phyloP scores from a whole-genome alignment of 2,888 invertebrate species.

The Nephrotoma appendiculata region DNA sequence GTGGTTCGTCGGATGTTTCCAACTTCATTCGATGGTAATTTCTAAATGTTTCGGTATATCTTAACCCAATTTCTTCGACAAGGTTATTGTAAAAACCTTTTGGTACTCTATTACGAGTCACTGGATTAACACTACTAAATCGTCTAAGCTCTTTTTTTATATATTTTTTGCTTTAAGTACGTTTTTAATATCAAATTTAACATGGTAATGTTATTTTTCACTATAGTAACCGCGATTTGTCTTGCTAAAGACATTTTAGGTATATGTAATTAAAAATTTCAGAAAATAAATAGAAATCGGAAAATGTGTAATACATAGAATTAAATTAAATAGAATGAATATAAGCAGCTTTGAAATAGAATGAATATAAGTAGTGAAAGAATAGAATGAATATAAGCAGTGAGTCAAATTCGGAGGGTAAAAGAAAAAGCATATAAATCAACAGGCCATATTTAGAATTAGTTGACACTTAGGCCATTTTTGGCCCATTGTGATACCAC shows the following conservation, averaged over 20 bases:
- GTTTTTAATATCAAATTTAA: not conserved
- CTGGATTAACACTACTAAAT: not conserved
- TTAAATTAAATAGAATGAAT: too few relatives aligned
- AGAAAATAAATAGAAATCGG: too few relatives aligned
- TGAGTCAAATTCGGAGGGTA: too few relatives aligned
- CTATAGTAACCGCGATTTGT: not conserved
- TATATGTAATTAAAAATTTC: too few relatives aligned
- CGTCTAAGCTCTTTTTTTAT: not conserved
- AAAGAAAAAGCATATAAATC: too few relatives aligned
- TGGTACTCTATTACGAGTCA: not conserved
- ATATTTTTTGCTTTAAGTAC: not conserved
- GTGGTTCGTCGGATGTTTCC: not conserved
- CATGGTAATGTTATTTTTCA: not conserved
- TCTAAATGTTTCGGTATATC: not conserved
- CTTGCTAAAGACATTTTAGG: not conserved
- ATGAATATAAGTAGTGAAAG: too few relatives aligned
- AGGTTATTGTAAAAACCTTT: not conserved
- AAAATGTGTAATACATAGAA: too few relatives aligned
- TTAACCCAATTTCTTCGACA: not conserved
- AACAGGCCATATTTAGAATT: too few relatives aligned
- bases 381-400: too few relatives aligned
- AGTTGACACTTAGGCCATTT: too few relatives aligned
- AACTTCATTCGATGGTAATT: not conserved
- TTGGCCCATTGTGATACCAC: too few relatives aligned
- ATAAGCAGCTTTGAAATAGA: too few relatives aligned